These are phyloP conservation scores for Colletes gigas DNA, from an alignment of 1,140 invertebrate genomes.

Conservation along the genomic window DNA sequence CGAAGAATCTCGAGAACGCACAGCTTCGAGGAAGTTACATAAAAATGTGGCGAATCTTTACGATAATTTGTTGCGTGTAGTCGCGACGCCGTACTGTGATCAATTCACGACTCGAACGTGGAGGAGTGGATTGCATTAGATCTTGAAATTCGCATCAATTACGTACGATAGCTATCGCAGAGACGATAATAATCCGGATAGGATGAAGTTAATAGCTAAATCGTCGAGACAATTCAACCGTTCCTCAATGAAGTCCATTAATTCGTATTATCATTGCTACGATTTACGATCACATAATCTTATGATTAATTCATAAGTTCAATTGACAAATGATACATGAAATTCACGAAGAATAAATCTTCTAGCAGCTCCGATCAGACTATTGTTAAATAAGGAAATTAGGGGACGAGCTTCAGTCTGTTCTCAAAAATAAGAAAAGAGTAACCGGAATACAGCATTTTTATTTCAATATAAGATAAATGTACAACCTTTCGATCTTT, in stretches of 20 bases:
- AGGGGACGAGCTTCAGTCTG: too few species aligned
- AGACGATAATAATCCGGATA: neutral
- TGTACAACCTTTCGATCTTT: too few species aligned
- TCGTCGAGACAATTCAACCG: constrained; percentile 4
- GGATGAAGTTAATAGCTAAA: constrained; percentile 12
- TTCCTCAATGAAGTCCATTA: neutral
- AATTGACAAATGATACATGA: neutral
- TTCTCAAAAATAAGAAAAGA: too few species aligned
- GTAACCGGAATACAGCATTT: neutral
- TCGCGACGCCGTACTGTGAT: neutral
- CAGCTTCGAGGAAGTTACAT: constrained; percentile 8
- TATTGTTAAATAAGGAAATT: too few species aligned
- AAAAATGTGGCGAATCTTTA: neutral
- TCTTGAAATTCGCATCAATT: neutral
- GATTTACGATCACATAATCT: neutral
- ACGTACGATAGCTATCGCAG: neutral
- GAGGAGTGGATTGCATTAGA: neutral
- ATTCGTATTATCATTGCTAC: neutral
- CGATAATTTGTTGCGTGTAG: neutral
- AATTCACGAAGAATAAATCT: neutral
- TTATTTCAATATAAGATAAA: neutral
- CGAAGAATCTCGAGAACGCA: neutral
- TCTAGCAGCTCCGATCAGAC: neutral
- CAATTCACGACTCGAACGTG: neutral
- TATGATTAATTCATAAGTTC: neutral